Percentiles rank a stretch among this genome's conserved stretches.
Conservation (phyloP, 2,113 vertebrate genomes). For the Patagioenas fasciata region DNA sequence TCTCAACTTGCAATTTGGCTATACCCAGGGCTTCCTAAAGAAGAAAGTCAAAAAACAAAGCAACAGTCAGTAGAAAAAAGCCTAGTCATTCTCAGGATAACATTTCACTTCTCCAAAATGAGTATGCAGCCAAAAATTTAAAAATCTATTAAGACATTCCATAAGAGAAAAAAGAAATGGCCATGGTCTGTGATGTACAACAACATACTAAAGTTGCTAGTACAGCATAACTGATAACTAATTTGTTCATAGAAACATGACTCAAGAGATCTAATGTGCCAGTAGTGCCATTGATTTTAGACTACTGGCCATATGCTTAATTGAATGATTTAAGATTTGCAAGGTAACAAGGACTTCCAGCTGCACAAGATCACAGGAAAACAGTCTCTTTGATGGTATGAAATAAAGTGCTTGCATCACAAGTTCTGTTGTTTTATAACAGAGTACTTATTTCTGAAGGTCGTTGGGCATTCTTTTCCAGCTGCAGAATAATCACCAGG, state of each 20-base stretch:
- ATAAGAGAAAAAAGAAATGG: not conserved
- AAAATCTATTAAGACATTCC: not conserved
- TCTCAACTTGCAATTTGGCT: slow-evolving; percentile 93
- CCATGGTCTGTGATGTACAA: not conserved
- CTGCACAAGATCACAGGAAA: not conserved
- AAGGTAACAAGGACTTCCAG: not conserved
- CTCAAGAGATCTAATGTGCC: not conserved
- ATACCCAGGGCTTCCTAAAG: slow-evolving; percentile 88
- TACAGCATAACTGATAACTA: not conserved
- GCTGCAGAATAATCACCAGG: not conserved
- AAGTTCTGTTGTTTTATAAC: not conserved
- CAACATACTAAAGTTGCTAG: not conserved
- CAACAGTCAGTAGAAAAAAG: not conserved
- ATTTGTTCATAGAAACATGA: not conserved
- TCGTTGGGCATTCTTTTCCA: not conserved
- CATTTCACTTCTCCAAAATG: not conserved
- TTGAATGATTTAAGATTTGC: not conserved
- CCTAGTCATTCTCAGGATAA: not conserved
- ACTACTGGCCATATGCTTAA: not conserved
- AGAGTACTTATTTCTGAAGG: not conserved
- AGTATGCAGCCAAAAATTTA: not conserved
- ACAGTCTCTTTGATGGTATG: not conserved
- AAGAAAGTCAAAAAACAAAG: not conserved
- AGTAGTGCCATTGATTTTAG: not conserved
- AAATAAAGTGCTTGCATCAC: not conserved